Base-by-base conservation (phyloP, 2,797 vertebrate genomes). In the Leptodactylus fallax region DNA sequence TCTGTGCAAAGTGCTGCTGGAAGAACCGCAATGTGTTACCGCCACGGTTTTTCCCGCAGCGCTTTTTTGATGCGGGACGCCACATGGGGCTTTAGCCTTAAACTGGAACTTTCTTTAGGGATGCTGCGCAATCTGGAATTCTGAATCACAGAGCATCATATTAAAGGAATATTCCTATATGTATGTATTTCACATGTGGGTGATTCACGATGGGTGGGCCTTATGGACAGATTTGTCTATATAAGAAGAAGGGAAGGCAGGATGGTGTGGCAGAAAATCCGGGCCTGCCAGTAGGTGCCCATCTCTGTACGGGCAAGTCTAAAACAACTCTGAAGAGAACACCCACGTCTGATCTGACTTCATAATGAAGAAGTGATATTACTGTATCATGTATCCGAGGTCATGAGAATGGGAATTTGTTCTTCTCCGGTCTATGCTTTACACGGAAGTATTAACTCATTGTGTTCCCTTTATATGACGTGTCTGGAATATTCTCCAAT, bases 381-480 rank as follows among this genome's bases (percentile, higher is more conserved):
- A 8, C 71, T 47, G 0, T 47, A 36, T 72, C 71, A 19, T 16
- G 27, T 71, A 17, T 45, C 36, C 51, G 45, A 21, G 79, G 61
- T 19, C 60, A 14, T 16, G 19, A 16, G 65, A 49, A n/a, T n/a
- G 60, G 45, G 23, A 45, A 9, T 23, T 65, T 9, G 21, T 81
- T 60, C 45, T 25, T 36, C 79, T 25, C 14, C 11, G n/a, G 36
- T 60, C 56, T 47, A 13, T 47, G 13, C 25, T 17, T 12, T 47
- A 16, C 19, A 63, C 79, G n/a, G 21, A 81, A 81, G n/a, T 60
- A 61, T 80, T 21, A 47, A n/a, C 17, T 63, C 25, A 63, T 81
- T 49, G 61, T 81, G 60, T 47, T 65, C 21, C 7, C 79, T 81
- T 23, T 65, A 14, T 51, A 23, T 14, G 7, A 0, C 6, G 19